phyloP scores from a whole-genome alignment of 2,113 vertebrate species.

The Hiodon alosoides region DNA sequence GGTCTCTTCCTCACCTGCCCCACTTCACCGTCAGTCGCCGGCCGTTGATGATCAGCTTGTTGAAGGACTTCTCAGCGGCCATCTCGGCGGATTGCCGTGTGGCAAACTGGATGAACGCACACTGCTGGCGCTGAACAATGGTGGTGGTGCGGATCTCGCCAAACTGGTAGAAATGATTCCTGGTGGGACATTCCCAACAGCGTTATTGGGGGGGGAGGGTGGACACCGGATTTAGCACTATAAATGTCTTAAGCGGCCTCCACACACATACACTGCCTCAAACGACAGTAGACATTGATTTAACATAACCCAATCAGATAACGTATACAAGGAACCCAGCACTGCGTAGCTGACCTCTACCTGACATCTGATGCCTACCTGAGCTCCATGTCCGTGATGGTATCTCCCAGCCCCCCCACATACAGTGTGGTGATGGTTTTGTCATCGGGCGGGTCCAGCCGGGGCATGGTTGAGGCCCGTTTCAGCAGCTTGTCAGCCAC shows the following conservation, averaged over 20 bases:
- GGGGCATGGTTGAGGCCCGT: constrained; percentile 91
- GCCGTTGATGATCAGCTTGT: constrained; percentile 94
- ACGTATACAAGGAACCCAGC: background rate
- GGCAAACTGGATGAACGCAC: constrained; percentile 97
- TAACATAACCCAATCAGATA: background rate
- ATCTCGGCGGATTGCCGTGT: constrained; percentile 84
- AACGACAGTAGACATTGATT: background rate
- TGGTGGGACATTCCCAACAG: constrained; percentile 33
- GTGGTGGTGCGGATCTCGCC: constrained; percentile 95
- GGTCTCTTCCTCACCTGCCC: constrained; percentile 75
- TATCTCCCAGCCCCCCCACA: constrained; percentile 89
- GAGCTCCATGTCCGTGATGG: constrained; percentile 88
- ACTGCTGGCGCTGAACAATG: constrained; percentile 92
- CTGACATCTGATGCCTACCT: constrained; percentile 58
- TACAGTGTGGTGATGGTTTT: constrained; percentile 92
- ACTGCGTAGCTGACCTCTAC: background rate
- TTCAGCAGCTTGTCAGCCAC: constrained; percentile 95
- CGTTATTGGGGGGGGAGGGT: no score
- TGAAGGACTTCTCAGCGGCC: constrained; percentile 96
- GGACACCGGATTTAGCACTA: background rate
- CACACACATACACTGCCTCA: no score
- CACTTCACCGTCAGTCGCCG: constrained; percentile 95
- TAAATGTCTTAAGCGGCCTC: background rate
- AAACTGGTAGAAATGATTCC: constrained; percentile 97
- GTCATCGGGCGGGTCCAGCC: constrained; percentile 90